phyloP scores from a whole-genome alignment of 2,113 vertebrate genomes.

The Alethe castanea region DNA sequence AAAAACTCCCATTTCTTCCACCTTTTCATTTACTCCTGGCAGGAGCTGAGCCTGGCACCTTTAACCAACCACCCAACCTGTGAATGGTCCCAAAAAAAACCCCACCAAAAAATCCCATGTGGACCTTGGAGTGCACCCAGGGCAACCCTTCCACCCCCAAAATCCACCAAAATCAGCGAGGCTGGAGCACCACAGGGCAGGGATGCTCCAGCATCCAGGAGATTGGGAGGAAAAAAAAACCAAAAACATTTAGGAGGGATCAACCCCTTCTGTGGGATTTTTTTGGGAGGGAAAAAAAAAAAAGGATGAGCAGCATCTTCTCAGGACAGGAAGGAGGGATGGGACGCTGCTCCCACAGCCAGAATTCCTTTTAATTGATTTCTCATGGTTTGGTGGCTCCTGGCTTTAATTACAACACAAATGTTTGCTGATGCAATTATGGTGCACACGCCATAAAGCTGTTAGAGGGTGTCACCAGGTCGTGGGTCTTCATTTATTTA shows the following conservation, averaged over 20 bases:
- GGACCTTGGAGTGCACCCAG: not conserved
- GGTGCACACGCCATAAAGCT: not conserved
- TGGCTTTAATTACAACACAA: constrained; percentile 6
- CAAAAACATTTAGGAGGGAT: rapidly evolving
- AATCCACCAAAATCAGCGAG: rapidly evolving
- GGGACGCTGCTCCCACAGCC: not conserved
- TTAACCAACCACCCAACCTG: not conserved
- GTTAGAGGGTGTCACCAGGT: not conserved
- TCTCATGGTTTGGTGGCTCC: not conserved
- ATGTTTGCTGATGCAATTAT: constrained; percentile 3
- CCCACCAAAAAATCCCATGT: rapidly evolving
- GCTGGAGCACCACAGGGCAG: not conserved
- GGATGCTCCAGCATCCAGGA: not conserved
- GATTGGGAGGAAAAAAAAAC: not conserved
- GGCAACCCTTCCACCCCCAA: not conserved
- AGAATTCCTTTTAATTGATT: constrained; percentile 18
- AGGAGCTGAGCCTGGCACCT: rapidly evolving
- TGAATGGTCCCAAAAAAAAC: not conserved
- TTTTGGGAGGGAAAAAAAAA: rapidly evolving
- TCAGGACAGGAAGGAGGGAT: not conserved
- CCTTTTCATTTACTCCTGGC: rapidly evolving
- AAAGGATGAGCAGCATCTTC: not conserved
- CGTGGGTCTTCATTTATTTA: not conserved
- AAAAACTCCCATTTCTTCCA: rapidly evolving
- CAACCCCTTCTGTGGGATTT: too few species aligned